Percentiles rank a stretch among this genome's conserved stretches.
Conservation (phyloP, 2,113 vertebrate species). For the Pogona vitticeps region DNA sequence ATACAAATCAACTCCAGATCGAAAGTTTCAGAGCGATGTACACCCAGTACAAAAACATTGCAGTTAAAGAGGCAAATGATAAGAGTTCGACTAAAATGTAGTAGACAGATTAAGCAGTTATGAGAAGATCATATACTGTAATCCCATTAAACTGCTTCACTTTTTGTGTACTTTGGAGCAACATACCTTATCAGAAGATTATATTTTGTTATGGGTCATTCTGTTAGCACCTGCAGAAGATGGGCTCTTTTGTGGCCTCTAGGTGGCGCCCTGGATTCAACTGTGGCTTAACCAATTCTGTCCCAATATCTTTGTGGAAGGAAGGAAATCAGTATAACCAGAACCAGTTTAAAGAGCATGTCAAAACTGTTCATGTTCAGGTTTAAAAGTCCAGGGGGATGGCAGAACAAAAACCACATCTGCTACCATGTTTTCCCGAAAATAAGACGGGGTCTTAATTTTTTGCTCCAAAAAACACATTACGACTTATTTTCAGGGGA, state of each 20-base stretch:
- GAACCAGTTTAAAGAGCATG: neutral
- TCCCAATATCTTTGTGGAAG: neutral
- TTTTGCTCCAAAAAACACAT: no score
- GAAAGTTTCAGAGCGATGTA: no score
- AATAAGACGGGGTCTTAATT: no score
- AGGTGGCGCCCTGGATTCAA: slow-evolving; percentile 61
- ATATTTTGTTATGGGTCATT: neutral
- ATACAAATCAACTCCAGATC: no score
- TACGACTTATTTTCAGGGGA: no score
- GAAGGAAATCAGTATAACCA: neutral
- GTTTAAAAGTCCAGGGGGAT: neutral
- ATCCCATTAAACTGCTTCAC: neutral
- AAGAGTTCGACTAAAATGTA: no score
- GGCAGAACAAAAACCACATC: neutral
- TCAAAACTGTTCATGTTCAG: neutral
- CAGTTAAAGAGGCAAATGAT: no score
- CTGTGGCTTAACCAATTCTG: accelerated
- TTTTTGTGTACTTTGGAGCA: neutral
- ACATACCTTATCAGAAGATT: neutral
- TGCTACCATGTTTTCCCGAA: no score
- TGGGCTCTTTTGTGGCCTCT: neutral
- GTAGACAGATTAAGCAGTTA: neutral
- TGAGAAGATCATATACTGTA: neutral
- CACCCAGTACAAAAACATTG: no score
- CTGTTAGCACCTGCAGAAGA: neutral